These are phyloP conservation scores for Allolobophora icterica DNA, from an alignment of 2,888 invertebrate species.

Conservation along the genomic window DNA sequence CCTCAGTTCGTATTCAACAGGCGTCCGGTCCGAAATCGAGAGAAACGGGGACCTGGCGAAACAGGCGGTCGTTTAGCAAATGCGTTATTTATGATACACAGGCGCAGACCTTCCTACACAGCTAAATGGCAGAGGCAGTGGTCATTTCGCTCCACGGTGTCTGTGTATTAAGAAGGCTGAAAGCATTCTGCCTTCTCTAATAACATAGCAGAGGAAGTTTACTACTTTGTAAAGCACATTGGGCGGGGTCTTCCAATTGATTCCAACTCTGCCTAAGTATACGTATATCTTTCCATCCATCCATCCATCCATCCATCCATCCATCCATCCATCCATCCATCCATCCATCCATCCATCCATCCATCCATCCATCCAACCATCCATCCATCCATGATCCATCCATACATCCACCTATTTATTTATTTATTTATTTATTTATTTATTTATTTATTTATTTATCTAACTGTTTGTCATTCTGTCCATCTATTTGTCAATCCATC, in stretches of 20 bases:
- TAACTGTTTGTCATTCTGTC: no score
- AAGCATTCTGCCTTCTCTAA: neutral
- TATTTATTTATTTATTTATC: no score
- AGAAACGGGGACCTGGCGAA: neutral
- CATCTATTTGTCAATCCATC: no score
- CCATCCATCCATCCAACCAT: no score
- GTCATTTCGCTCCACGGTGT: neutral
- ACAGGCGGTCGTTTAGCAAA: neutral
- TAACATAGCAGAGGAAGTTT: neutral
- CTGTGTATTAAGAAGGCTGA: neutral
- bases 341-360: no score
- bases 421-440: no score
- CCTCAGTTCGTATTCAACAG: neutral
- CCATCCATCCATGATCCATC: no score
- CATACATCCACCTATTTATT: no score
- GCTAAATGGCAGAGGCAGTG: constrained; percentile 7
- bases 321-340: no score
- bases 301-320: no score
- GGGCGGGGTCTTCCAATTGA: neutral
- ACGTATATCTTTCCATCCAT: no score
- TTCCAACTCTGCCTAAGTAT: neutral
- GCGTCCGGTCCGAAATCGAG: neutral
- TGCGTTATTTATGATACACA: neutral
- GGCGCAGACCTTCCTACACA: neutral
- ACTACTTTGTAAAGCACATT: neutral